phyloP scores from a whole-genome alignment of 2,797 vertebrate species.

The Pseudochaenichthys georgianus region DNA sequence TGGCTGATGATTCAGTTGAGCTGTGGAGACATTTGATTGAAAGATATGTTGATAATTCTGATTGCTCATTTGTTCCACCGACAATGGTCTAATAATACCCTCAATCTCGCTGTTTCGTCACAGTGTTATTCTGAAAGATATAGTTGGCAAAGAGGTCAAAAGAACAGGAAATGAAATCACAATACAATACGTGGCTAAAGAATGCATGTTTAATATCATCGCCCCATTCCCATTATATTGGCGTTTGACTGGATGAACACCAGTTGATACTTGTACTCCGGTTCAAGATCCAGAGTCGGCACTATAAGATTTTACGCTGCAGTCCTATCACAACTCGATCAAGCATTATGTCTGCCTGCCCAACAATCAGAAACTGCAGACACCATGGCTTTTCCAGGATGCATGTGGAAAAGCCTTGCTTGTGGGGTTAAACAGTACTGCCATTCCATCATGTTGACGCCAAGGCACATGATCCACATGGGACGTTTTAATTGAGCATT shows the following conservation, averaged over 20 bases:
- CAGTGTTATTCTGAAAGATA: conserved; percentile 22
- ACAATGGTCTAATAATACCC: conserved; percentile 44
- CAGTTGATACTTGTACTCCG: conserved; percentile 42
- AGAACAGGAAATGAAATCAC: conserved; percentile 35
- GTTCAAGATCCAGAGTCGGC: conserved; percentile 34
- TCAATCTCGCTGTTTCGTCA: conserved; percentile 32
- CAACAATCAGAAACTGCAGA: conserved; percentile 63
- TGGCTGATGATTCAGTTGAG: conserved; percentile 20
- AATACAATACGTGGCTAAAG: not conserved
- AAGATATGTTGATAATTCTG: conserved; percentile 52
- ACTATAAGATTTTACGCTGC: conserved; percentile 61
- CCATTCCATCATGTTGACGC: conserved; percentile 60
- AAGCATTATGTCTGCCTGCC: conserved; percentile 50
- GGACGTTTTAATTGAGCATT: conserved; percentile 59
- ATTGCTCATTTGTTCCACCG: conserved; percentile 59
- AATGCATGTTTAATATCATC: conserved; percentile 30
- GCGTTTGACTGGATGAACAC: conserved; percentile 48
- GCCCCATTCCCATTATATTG: conserved; percentile 37
- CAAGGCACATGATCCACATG: conserved; percentile 52
- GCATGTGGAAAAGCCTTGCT: conserved; percentile 59
- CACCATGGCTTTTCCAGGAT: conserved; percentile 44
- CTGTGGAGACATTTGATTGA: conserved; percentile 44
- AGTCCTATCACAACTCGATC: conserved; percentile 60
- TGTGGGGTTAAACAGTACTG: conserved; percentile 61
- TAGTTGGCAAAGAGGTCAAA: conserved; percentile 43